Evolutionary conservation across 2,797 vertebrate genomes (phyloP).

Genomic region (Nyctalus aviator): DNA sequence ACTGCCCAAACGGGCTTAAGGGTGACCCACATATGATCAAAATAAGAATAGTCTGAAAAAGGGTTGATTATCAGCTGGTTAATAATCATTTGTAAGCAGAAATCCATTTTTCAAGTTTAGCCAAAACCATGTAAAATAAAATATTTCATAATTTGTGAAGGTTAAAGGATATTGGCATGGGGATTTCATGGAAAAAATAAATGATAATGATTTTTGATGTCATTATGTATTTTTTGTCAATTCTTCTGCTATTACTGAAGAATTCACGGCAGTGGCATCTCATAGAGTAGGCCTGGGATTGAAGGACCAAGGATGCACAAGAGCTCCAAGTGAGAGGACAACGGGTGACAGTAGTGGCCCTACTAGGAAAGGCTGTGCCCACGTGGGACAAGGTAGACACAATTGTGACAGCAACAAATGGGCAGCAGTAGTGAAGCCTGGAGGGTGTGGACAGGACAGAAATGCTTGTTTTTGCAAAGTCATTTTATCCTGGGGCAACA

Average conservation of each 20-base stretch:
- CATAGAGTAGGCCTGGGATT: background rate
- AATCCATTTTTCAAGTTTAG: background rate
- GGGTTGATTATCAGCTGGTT: background rate
- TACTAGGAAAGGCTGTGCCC: background rate
- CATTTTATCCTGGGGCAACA: background rate
- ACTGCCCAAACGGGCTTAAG: no score
- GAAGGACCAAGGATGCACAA: background rate
- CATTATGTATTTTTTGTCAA: background rate
- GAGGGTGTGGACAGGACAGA: background rate
- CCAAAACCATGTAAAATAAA: background rate
- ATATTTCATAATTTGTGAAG: background rate
- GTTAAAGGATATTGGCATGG: background rate
- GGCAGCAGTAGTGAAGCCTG: no score
- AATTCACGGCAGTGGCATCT: background rate
- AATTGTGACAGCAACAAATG: background rate
- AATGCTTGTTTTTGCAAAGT: background rate
- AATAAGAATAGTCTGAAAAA: background rate
- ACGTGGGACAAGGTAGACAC: background rate
- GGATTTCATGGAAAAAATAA: background rate
- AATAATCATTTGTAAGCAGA: background rate
- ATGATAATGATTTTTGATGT: background rate
- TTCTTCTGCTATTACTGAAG: background rate
- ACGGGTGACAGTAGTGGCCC: accelerated
- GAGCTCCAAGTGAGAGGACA: background rate
- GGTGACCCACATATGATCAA: background rate